Base-by-base conservation (phyloP, 2,113 vertebrate genomes). In the Camelus dromedarius region DNA sequence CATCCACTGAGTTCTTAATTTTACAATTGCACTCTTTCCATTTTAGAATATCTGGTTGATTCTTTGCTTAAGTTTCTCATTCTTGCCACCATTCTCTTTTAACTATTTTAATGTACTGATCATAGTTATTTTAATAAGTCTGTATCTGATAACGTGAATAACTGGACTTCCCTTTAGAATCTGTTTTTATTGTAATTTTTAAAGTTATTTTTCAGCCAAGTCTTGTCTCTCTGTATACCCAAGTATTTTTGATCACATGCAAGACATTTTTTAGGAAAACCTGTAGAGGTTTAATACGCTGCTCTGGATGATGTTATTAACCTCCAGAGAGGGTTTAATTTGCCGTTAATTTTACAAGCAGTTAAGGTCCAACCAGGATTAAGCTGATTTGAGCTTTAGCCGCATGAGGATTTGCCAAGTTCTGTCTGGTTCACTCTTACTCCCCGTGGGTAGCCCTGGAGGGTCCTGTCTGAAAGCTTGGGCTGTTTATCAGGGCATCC, bases 31-130 rank as follows among this genome's bases (percentile, higher is more conserved):
- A 84, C 62, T 91, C 80, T 93, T 50, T 69, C n/a, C 42, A 28
- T 72, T 95, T 93, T 88, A 79, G 38, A 86, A 60, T 42, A 89
- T n/a, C 22, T 13, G 22, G 77, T 96, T 28, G 15, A 50, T 30
- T 93, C 19, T 69, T 18, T 42, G 28, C 81, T 20, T 62, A 62
- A 85, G 10, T 72, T 93, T 80, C 87, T 77, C 13, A 73, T 80
- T 75, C 5, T 88, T 75, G 24, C 13, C 77, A 84, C 81, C 7
- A 15, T 79, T 87, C 19, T 73, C 75, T 82, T 86, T 91, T 83
- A 77, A 20, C 6, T 58, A 18, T 58, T 75, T 81, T 38, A 42
- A 46, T 58, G 18, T 16, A 66, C 2, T 82, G n/a, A 46, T 72
- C 42, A 82, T n/a, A 79, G 12, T 79, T 66, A 82, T 85, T 82